Percentiles rank a stretch among this genome's conserved stretches.
phyloP scores from a whole-genome alignment of 2,888 invertebrate species.

The Flabesymbios commensalis region DNA sequence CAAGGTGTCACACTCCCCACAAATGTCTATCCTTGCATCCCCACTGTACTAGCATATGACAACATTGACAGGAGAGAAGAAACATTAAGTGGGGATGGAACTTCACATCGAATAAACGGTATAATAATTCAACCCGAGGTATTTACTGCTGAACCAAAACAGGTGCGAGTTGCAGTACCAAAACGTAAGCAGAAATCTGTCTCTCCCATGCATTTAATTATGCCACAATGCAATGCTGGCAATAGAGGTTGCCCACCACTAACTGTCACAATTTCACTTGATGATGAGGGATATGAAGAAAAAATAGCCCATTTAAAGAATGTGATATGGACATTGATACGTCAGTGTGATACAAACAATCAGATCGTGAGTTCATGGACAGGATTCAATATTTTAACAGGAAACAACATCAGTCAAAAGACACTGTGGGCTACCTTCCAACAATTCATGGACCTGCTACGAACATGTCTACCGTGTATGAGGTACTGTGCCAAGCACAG shows the following conservation, averaged over 20 bases:
- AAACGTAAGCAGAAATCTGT: neutral
- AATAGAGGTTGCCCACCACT: conserved; percentile 14
- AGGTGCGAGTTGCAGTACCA: neutral
- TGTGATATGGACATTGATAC: conserved; percentile 6
- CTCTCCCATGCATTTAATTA: neutral
- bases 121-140: conserved; percentile 27
- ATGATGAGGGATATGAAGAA: neutral
- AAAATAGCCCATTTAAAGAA: conserved; percentile 5
- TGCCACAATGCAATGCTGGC: conserved; percentile 19
- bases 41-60: conserved; percentile 30
- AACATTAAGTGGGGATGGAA: conserved; percentile 33
- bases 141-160: conserved; percentile 1
- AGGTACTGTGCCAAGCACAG: conserved; percentile 12
- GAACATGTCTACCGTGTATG: conserved; percentile 18
- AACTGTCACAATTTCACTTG: neutral
- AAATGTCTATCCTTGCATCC: conserved; percentile 21
- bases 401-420: conserved; percentile 8
- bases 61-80: conserved; percentile 40
- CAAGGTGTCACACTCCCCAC: conserved; percentile 17
- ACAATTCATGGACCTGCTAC: conserved; percentile 25
- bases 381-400: conserved; percentile 24
- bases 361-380: conserved; percentile 25
- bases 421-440: conserved; percentile 19
- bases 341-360: conserved; percentile 3
- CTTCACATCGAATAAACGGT: no score